Evolutionary conservation across 2,113 vertebrate species (phyloP), one percentile per base, ranked within the genome.

Genomic region (Prolemur simus): DNA sequence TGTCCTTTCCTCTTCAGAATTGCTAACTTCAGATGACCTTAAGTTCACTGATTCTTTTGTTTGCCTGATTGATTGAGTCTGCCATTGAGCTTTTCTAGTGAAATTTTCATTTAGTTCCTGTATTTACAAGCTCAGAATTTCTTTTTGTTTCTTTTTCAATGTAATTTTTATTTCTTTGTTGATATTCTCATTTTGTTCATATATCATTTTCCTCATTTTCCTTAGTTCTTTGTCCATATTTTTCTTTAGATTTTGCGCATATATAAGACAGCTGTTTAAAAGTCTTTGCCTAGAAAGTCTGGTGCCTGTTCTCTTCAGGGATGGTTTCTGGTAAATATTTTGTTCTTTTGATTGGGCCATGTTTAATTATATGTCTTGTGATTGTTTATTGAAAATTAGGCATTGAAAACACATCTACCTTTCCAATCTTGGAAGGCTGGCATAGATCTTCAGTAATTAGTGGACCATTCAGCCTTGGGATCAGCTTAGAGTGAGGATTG

Each of bases 121-220:
- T 42, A n/a, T 58, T 74, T 94, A 76, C 92, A 73, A 77, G 10
- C 18, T 52, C 23, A 94, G 42, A 82, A 37, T 76, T 89, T 83
- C 11, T 74, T 27, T 47, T 87, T 68, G 8, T 76, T 89, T 78
- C 4, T 68, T 85, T 82, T 87, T 9, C 54, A 82, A 52, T 17
- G 34, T 34, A 73, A 64, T 92, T 96, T 92, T 32, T 60, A 49
- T 87, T 14, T 93, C 58, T 69, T 77, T 68, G 73, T 92, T 87
- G 37, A 42, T 86, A 78, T 42, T 94, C 34, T 96, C 11, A 77
- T 97, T 89, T 97, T 93, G 66, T 37, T 95, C 10, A 8, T n/a
- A 32, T 73, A 21, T 54, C 39, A 42, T 84, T 37, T 63, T 94
- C 29, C 25, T 91, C 23, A 60, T 73, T 74, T 84, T 10, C 1